phyloP scores from a whole-genome alignment of 1,140 invertebrate species.

The Gryon sp. region DNA sequence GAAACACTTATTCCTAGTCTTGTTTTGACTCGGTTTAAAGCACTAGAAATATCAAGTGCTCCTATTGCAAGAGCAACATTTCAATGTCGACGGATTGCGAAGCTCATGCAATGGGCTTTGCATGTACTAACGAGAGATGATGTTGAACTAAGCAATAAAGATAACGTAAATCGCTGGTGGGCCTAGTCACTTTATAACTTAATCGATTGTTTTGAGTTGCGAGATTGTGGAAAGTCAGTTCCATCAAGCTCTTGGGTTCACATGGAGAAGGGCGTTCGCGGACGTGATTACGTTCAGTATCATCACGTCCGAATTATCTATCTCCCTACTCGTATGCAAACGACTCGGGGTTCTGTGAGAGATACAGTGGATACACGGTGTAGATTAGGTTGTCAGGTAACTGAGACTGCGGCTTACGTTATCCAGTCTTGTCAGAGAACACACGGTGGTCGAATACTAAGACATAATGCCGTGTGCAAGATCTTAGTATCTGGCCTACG shows the following conservation, averaged over 20 bases:
- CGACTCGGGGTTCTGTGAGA: neutral
- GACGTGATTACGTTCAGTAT: slow-evolving; percentile 46
- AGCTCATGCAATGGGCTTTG: too few relatives aligned
- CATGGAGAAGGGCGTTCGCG: neutral
- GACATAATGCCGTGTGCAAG: slow-evolving; percentile 65
- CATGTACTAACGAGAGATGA: too few relatives aligned
- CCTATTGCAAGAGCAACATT: too few relatives aligned
- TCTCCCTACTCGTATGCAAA: neutral
- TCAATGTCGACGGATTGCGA: too few relatives aligned
- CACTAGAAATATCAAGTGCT: too few relatives aligned
- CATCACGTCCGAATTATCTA: slow-evolving; percentile 24
- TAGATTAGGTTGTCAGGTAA: neutral
- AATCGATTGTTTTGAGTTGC: slow-evolving; percentile 1
- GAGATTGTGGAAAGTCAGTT: neutral
- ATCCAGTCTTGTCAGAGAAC: slow-evolving; percentile 9
- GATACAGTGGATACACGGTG: neutral
- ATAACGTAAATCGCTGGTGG: too few relatives aligned
- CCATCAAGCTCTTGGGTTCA: neutral
- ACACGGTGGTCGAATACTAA: slow-evolving; percentile 39
- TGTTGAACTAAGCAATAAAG: too few relatives aligned
- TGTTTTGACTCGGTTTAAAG: too few relatives aligned
- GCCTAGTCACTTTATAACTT: too few relatives aligned
- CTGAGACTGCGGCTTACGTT: neutral
- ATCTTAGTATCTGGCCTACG: slow-evolving; percentile 6
- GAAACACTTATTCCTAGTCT: too few relatives aligned